Conservation (phyloP, 35 echinoderm and acorn worm species). For the Ptychodera flava region DNA sequence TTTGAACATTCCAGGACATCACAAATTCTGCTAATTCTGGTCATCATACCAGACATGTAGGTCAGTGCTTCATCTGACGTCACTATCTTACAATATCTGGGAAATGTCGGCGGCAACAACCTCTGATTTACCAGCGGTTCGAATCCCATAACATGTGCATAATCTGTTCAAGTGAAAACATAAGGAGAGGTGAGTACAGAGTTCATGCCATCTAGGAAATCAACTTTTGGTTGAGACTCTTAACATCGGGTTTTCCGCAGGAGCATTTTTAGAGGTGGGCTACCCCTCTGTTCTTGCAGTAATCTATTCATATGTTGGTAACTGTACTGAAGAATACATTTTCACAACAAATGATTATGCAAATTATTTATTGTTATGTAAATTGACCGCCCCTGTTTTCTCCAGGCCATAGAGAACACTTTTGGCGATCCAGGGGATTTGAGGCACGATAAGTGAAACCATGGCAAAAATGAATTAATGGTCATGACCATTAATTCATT, state of each 20-base stretch:
- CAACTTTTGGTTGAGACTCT: not conserved
- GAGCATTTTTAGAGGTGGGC: too few relatives aligned
- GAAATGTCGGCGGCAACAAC: conserved; percentile 84
- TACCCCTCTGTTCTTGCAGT: too few relatives aligned
- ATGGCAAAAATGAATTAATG: too few relatives aligned
- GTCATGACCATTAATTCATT: too few relatives aligned
- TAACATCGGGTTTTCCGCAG: conserved; percentile 21
- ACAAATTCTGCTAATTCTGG: conserved; percentile 63
- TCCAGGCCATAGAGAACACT: too few relatives aligned
- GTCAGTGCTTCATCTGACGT: conserved; percentile 43
- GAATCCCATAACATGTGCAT: conserved; percentile 83
- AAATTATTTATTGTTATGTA: too few relatives aligned
- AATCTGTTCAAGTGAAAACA: conserved; percentile 35
- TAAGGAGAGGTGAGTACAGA: not conserved
- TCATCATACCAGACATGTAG: conserved; percentile 57
- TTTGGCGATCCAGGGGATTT: too few relatives aligned
- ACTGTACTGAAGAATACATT: too few relatives aligned
- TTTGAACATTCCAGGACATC: conserved; percentile 48
- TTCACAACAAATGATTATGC: too few relatives aligned
- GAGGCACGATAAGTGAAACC: too few relatives aligned
- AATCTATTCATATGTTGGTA: too few relatives aligned
- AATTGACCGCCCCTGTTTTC: too few relatives aligned
- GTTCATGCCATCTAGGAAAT: not conserved
- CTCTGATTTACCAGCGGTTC: conserved; percentile 91
- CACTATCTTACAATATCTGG: conserved; percentile 89